Base-by-base conservation (phyloP, 2,797 vertebrate genomes). In the Sebastes alutus region DNA sequence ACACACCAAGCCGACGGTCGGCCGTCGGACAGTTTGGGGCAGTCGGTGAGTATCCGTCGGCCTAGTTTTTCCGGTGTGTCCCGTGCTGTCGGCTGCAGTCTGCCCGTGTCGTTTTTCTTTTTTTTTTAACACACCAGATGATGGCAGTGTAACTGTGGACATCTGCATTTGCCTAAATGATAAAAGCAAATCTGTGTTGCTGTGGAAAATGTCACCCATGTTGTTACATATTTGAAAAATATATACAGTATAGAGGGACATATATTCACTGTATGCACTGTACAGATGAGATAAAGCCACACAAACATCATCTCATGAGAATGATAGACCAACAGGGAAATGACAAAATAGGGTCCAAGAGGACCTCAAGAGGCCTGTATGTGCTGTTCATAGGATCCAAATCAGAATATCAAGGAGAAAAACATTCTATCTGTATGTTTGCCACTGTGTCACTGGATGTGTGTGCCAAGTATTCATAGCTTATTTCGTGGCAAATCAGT, bases 141-240 rank as follows among this genome's bases (percentile, higher is more conserved):
- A 91, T 90, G 93, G 93, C 94, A 95, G 90, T 94, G 81, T 79
- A 88, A 77, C 82, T 87, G 80, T 87, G 82, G 80, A 49, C 73
- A 92, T 89, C 52, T 82, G 69, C 73, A 70, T 60, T 56, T 33
- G 27, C 29, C 14, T 10, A 13, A 18, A 35, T 18, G 32, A 72
- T 76, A 6, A 69, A 70, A 67, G n/a, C 13, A 83, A 76, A 59
- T 23, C 12, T 46, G 32, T 20, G 74, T 61, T 65, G 42, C 56
- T 54, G 58, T 69, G 69, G 61, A 68, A 38, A 59, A 83, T 49
- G 10, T 30, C 63, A 6, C 9, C 55, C 38, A 27, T 25, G 12
- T 16, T 35, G 25, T 13, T 49, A 38, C 69, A 61, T 52, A 42
- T 75, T 52, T 38, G 10, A 54, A 42, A 35, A 35, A 60, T 11